Percentiles rank a stretch among this genome's conserved stretches.
These are phyloP conservation scores for Donacobius atricapilla DNA, from an alignment of 2,113 vertebrate genomes.

Conservation along the genomic window DNA sequence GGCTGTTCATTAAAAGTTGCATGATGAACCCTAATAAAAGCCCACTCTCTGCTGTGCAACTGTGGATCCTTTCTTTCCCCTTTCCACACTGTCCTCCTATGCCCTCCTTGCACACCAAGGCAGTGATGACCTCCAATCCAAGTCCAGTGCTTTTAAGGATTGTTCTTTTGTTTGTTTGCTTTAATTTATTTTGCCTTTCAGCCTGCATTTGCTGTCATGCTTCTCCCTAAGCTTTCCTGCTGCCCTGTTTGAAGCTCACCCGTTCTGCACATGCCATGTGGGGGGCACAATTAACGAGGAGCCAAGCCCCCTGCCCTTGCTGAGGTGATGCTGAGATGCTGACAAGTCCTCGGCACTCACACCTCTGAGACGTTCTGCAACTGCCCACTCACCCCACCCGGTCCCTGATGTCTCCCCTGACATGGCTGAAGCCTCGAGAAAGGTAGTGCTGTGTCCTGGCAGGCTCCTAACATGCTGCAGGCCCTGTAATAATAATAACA, in stretches of 20 bases:
- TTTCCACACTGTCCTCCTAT: accelerated
- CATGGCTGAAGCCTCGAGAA: background rate
- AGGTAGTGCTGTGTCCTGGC: background rate
- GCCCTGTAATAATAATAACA: background rate
- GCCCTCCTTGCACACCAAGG: background rate
- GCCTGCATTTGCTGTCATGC: background rate
- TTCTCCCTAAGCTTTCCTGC: background rate
- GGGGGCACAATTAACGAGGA: background rate
- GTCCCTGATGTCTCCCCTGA: background rate
- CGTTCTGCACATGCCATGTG: accelerated
- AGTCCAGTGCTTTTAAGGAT: background rate
- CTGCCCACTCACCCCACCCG: accelerated
- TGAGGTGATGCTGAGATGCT: accelerated
- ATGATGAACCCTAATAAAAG: background rate
- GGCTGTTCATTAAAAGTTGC: background rate
- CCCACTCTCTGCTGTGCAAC: accelerated
- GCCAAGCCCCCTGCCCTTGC: background rate
- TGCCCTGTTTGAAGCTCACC: background rate
- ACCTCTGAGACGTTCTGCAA: accelerated
- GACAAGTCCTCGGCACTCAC: background rate
- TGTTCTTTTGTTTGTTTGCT: background rate
- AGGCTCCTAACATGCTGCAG: background rate
- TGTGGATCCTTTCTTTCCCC: background rate
- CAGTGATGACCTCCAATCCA: background rate
- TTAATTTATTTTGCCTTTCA: slow-evolving; percentile 1